A percentile compares a stretch with the other conserved stretches of the same genome.
These are phyloP conservation scores for Otus scops DNA, from an alignment of 2,797 vertebrate genomes.

Conservation along the genomic window DNA sequence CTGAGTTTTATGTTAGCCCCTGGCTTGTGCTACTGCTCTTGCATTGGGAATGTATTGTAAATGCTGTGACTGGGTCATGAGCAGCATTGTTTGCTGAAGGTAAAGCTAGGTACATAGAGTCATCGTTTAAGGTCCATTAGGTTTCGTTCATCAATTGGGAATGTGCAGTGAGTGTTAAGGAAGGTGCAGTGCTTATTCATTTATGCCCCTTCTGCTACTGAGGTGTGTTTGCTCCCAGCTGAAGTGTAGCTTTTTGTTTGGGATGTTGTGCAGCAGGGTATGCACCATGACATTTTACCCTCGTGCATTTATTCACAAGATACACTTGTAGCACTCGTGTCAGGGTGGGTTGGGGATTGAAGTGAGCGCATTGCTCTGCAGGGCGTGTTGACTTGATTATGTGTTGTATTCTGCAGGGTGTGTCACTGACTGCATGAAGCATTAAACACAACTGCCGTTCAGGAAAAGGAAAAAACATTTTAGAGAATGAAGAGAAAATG, in stretches of 20 bases:
- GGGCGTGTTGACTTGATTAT: constrained; percentile 10
- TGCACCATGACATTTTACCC: neutral
- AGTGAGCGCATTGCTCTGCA: constrained; percentile 15
- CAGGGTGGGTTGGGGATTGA: neutral
- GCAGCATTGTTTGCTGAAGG: constrained; percentile 43
- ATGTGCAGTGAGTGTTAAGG: neutral
- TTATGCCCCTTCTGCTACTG: neutral
- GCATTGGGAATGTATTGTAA: neutral
- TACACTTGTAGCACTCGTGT: neutral
- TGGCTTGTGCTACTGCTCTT: neutral
- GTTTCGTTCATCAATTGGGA: neutral
- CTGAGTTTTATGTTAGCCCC: neutral
- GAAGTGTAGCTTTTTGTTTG: neutral
- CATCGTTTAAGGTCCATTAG: neutral
- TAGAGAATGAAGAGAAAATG: constrained; percentile 58
- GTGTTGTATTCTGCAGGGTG: constrained; percentile 38
- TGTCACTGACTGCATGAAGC: constrained; percentile 11
- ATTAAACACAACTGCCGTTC: constrained; percentile 8
- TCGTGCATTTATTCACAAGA: neutral
- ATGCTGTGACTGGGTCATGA: constrained; percentile 14
- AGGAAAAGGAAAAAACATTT: constrained; percentile 62
- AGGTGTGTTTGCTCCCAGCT: neutral
- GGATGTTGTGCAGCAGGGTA: neutral
- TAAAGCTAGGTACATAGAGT: neutral
- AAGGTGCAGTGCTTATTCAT: neutral